Conservation (phyloP, 2,113 vertebrate genomes). For the Myotis yumanensis region DNA sequence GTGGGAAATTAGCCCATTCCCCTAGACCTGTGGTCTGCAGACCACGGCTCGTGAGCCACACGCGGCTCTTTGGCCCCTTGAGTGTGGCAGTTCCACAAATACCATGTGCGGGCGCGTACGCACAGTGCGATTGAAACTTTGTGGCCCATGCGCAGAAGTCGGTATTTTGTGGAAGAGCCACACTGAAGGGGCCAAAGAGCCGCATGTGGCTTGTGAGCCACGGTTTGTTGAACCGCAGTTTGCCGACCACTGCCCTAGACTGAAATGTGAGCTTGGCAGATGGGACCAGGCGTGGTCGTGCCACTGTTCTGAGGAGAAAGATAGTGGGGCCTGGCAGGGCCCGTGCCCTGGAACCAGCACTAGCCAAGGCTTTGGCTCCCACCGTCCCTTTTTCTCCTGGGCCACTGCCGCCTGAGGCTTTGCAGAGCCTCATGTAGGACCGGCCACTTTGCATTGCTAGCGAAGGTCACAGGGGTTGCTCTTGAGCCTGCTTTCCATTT, state of each 20-base stretch:
- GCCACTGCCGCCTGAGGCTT: background rate
- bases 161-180: no score
- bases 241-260: background rate
- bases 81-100: no score
- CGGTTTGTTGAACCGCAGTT: no score
- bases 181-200: no score
- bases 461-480: background rate
- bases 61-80: no score
- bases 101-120: no score
- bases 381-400: background rate
- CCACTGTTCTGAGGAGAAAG: background rate
- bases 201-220: no score
- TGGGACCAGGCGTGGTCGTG: background rate
- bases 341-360: background rate
- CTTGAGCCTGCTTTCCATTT: background rate
- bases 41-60: no score
- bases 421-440: no score
- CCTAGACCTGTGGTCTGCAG: no score
- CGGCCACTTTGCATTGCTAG: background rate
- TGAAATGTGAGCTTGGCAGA: background rate
- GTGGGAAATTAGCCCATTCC: background rate
- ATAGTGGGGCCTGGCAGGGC: background rate
- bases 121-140: no score
- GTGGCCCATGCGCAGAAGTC: no score
- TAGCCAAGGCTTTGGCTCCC: background rate